Conservation (phyloP, 2,113 vertebrate species). For the Columba livia region DNA sequence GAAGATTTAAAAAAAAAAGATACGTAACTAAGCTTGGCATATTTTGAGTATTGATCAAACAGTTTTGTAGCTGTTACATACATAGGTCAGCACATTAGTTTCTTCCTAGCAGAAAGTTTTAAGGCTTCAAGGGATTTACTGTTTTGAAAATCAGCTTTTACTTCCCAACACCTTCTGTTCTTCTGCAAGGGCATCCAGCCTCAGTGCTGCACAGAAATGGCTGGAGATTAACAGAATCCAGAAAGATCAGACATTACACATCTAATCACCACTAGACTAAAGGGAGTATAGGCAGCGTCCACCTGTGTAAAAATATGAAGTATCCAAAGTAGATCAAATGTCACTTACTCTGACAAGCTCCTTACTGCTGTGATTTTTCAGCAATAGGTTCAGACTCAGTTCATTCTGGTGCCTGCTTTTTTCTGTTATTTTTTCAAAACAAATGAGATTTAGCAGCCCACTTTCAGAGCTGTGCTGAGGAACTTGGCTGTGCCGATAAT, state of each 20-base stretch:
- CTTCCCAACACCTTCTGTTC: constrained; percentile 14
- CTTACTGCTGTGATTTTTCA: not conserved
- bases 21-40: not conserved
- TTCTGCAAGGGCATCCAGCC: constrained; percentile 31
- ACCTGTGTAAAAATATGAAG: not conserved
- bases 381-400: not conserved
- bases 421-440: not conserved
- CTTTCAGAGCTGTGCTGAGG: not conserved
- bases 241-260: not conserved
- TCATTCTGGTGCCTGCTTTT: not conserved
- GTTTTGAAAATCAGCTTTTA: constrained; percentile 57
- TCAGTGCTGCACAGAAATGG: not conserved
- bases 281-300: not conserved
- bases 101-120: constrained; percentile 17
- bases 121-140: constrained; percentile 31
- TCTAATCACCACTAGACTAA: not conserved
- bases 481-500: not conserved
- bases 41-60: not conserved
- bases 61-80: not conserved
- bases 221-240: constrained; percentile 2
- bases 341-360: not conserved
- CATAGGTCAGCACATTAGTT: constrained; percentile 25
- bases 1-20: not conserved
- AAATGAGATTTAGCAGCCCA: not conserved
- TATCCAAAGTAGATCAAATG: not conserved